These are phyloP conservation scores for Hermetia illucens DNA, from an alignment of 1,140 invertebrate species.

Conservation along the genomic window DNA sequence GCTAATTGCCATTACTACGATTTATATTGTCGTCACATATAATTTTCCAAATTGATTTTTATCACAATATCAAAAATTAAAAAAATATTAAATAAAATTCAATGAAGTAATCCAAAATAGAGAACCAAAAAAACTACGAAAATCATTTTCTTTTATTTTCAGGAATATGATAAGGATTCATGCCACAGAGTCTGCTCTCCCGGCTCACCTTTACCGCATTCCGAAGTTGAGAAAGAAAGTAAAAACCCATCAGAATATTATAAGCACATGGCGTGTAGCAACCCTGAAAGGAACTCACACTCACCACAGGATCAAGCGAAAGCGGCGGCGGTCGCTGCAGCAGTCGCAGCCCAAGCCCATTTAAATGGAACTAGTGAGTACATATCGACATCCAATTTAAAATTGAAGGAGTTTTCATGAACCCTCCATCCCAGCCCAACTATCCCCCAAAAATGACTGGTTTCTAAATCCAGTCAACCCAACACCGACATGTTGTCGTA, in stretches of 20 bases:
- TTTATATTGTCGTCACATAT: no score
- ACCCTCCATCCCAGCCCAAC: neutral
- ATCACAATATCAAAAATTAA: no score
- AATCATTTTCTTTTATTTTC: neutral
- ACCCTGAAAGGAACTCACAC: conserved; percentile 7
- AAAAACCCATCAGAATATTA: neutral
- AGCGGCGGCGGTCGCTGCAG: conserved; percentile 26
- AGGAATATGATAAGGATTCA: neutral
- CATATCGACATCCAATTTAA: conserved; percentile 26
- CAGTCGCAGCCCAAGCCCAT: conserved; percentile 34
- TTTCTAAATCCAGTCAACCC: no score
- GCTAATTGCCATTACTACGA: no score
- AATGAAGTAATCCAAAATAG: no score
- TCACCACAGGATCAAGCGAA: conserved; percentile 32
- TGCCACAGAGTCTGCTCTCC: no score
- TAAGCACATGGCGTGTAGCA: neutral
- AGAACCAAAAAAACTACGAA: no score
- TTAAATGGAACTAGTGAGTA: conserved; percentile 66
- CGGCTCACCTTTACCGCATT: neutral
- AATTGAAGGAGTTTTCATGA: conserved; percentile 1
- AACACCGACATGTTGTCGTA: no score
- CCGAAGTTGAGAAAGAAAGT: neutral
- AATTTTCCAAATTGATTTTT: no score
- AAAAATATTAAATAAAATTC: no score
- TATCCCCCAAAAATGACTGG: no score